A percentile compares a stretch with the other conserved stretches of the same genome.
phyloP scores from a whole-genome alignment of 2,888 invertebrate genomes.

The Euproctis similis region DNA sequence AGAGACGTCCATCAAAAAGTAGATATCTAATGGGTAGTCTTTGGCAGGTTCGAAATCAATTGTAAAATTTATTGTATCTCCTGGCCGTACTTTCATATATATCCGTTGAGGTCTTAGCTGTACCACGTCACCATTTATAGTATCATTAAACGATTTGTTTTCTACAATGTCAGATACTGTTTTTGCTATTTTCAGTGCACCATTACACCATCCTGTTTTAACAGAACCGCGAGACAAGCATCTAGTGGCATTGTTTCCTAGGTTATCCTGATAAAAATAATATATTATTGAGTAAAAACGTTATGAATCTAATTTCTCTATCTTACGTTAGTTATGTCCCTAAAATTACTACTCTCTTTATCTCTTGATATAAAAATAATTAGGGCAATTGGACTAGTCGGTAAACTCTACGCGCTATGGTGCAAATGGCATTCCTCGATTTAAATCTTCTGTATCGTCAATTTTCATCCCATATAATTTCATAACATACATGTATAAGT shows the following conservation, averaged over 20 bases:
- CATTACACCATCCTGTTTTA: constrained; percentile 31
- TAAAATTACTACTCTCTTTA: no score
- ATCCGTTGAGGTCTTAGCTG: constrained; percentile 77
- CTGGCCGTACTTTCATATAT: constrained; percentile 63
- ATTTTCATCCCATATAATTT: no score
- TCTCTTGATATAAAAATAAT: no score
- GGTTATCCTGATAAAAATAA: not conserved
- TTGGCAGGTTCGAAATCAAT: constrained; percentile 78
- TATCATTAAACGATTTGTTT: constrained; percentile 17
- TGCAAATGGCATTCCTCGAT: no score
- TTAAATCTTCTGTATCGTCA: no score
- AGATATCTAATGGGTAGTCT: constrained; percentile 88
- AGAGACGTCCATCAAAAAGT: constrained; percentile 88
- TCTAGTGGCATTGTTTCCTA: constrained; percentile 10
- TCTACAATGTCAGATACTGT: not conserved
- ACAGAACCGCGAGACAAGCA: constrained; percentile 27
- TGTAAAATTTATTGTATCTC: constrained; percentile 42
- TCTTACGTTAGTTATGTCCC: no score
- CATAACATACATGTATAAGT: no score
- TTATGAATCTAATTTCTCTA: no score
- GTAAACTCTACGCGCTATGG: no score
- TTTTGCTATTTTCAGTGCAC: constrained; percentile 20
- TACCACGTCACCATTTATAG: constrained; percentile 10
- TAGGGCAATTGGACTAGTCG: no score
- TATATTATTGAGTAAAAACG: no score